Base-by-base conservation (phyloP, 2,888 invertebrate species). In the Lithosia quadra region DNA sequence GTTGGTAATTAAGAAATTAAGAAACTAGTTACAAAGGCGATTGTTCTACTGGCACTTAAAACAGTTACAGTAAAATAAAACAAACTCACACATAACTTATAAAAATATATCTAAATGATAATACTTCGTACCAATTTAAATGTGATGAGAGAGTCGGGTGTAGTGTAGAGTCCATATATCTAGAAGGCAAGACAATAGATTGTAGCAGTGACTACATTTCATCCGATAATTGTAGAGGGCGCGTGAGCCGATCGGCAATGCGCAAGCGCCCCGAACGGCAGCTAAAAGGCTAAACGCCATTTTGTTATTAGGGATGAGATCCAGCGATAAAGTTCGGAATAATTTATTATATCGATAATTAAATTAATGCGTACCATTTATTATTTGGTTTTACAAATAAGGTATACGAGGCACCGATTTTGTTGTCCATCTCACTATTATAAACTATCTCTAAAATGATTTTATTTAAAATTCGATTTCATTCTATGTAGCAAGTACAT, bases 221-320 rank as follows among this genome's bases (percentile, higher is more conserved):
- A 91, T 89, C 84, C 84, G 82, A 85, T 91, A 91, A 91, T 91
- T 91, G 90, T 85, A 87, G 86, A 87, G 90, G 85, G 84, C 86
- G 82, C 85, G 84, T 81, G 82, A 82, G 81, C 76, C 77, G 84
- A 78, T 84, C 80, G 83, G 81, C 86, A 84, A 86, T 85, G 86
- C 85, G 86, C 88, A 83, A 82, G 84, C 84, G 86, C 83, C 84
- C 84, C 85, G 80, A 83, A 88, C 90, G 86, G 90, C 90, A 90
- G 90, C 89, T 89, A 89, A 90, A 91, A 88, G 88, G 90, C 89
- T 89, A 89, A 90, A 91, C 88, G 88, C 86, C 86, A 87, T 88
- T 90, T 88, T 88, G 86, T 86, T 80, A 72, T 78, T 86, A 88
- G 81, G 80, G 81, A 76, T 78, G 81, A 72, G 78, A 78, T 80